Conservation (phyloP, 2,888 invertebrate species). For the Tortrix viridana region DNA sequence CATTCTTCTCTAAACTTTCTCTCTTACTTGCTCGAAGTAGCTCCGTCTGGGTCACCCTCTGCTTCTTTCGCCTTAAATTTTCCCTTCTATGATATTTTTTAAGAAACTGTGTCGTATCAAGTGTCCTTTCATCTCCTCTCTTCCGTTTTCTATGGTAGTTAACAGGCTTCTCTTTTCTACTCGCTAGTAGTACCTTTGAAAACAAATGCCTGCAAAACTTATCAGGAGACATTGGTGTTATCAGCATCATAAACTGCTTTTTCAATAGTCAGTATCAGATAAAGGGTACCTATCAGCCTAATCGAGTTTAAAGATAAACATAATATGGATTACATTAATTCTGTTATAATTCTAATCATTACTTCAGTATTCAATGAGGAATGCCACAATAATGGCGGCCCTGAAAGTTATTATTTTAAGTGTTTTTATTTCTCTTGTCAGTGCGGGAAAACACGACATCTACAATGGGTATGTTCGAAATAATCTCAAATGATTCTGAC, state of each 20-base stretch:
- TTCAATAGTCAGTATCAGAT: not conserved
- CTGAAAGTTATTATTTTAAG: constrained; percentile 6
- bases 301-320: constrained; percentile 1
- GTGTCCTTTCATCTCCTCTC: too few species aligned
- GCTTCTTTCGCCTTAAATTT: too few species aligned
- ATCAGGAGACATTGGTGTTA: not conserved
- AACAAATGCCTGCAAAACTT: too few species aligned
- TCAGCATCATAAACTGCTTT: not conserved
- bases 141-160: too few species aligned
- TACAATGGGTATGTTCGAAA: constrained; percentile 46
- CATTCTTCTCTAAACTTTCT: too few species aligned
- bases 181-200: too few species aligned
- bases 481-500: not conserved
- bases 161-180: too few species aligned
- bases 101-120: too few species aligned
- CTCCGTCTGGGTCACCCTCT: too few species aligned
- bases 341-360: constrained; percentile 15
- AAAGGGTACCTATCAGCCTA: not conserved
- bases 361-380: constrained; percentile 4
- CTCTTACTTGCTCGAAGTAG: too few species aligned
- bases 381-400: constrained; percentile 23
- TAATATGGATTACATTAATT: constrained; percentile 16
- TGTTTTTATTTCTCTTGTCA: constrained; percentile 15
- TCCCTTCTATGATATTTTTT: too few species aligned
- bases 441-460: constrained; percentile 44